Evolutionary conservation across 2,888 invertebrate species (phyloP), one percentile per base, ranked within the genome.

Genomic region (Hyposoter didymator): DNA sequence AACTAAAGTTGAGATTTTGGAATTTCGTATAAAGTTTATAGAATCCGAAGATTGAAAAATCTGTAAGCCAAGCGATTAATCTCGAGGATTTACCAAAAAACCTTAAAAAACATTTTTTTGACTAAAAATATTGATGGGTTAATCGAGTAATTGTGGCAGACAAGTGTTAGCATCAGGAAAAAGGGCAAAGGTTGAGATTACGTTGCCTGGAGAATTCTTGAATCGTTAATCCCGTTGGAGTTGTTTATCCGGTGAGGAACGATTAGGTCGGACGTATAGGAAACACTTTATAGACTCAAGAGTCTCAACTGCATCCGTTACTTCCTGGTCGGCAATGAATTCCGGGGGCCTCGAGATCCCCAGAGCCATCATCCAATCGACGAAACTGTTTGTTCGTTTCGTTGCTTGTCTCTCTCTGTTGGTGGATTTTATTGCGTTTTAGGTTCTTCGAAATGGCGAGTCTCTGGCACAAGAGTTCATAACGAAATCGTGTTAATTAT

Each of bases 401-500:
- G 62, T 74, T 73, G 49, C 81, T 39, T 66, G 59, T 78, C 62
- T 67, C 67, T 67, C 43, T n/a, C 28, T 6, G 22, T 4, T 4
- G 2, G 6, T 28, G 22, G 28, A 12, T 28, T 62, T 47, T 39
- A 32, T 62, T 75, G 43, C 35, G 17, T 22, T 14, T 28, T 32
- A 1, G 43, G 43, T 84, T 74, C 62, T 45, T 19, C n/a, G 78
- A 79, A 79, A 69, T n/a, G 22, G 39, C 62, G 17, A 35, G 14
- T 22, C 55, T 14, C 55, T 14, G 14, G 19, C 5, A 19, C 19
- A 12, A 17, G 45, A 14, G 32, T 32, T 8, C 35, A 14, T 39
- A 39, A 47, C 62, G 39, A 39, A 79, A 84, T 32, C 81, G 43
- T 49, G 47, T 47, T 76, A 72, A 86, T 79, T 73, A 78, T 67